A percentile compares a stretch with the other conserved stretches of the same genome.
phyloP scores from a whole-genome alignment of 2,113 vertebrate genomes.

The Alosa alosa region DNA sequence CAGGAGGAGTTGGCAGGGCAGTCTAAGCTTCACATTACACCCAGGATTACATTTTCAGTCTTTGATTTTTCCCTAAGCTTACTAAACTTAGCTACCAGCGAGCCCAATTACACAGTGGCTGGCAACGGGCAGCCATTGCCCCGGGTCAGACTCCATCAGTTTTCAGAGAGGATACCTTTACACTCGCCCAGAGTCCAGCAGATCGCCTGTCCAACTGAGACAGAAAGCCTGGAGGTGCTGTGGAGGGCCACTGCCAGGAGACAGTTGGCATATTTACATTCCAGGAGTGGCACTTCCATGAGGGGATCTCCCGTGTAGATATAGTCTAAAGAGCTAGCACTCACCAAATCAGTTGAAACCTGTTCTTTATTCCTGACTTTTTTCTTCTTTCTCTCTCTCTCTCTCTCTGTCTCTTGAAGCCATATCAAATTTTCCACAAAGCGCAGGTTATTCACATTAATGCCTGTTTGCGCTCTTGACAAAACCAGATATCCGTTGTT shows the following conservation, averaged over 20 bases:
- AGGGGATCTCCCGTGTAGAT: neutral
- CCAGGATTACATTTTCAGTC: slow-evolving; percentile 70
- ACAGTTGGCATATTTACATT: slow-evolving; percentile 13
- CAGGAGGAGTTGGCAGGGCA: slow-evolving; percentile 59
- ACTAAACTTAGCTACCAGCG: slow-evolving; percentile 69
- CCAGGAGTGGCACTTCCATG: neutral
- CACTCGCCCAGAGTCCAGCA: neutral
- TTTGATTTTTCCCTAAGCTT: slow-evolving; percentile 71
- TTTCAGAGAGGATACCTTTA: slow-evolving; percentile 15
- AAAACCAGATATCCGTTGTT: neutral
- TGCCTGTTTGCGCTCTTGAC: neutral
- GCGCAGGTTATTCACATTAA: neutral
- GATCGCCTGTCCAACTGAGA: slow-evolving; percentile 46
- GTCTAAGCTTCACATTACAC: slow-evolving; percentile 71
- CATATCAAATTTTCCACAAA: neutral
- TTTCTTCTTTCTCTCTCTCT: neutral
- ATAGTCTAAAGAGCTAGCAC: neutral
- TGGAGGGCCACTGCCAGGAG: neutral
- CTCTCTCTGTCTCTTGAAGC: neutral
- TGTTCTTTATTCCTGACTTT: neutral
- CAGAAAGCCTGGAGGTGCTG: neutral
- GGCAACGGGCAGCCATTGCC: slow-evolving; percentile 25
- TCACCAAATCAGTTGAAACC: neutral
- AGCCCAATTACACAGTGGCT: slow-evolving; percentile 51
- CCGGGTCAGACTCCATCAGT: slow-evolving; percentile 14